phyloP scores from a whole-genome alignment of 2,888 invertebrate genomes.

The Eustalomyia histrio region DNA sequence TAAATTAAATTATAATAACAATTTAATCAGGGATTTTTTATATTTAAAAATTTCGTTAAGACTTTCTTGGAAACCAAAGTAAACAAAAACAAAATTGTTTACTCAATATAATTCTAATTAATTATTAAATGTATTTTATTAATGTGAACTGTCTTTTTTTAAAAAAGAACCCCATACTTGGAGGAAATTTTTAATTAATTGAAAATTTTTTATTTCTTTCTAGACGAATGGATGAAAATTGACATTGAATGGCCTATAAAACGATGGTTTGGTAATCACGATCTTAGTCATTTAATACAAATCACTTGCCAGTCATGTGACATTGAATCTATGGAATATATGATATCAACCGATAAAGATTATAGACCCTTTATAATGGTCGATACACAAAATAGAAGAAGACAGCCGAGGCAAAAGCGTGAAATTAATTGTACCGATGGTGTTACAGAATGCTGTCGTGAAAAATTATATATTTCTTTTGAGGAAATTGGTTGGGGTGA shows the following conservation, averaged over 20 bases:
- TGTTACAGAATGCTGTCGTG: slow-evolving; percentile 89
- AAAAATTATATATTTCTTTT: slow-evolving; percentile 90
- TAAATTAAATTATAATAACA: neutral
- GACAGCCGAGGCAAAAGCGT: slow-evolving; percentile 81
- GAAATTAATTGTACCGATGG: slow-evolving; percentile 86
- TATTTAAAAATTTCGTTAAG: neutral
- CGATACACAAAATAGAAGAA: slow-evolving; percentile 86
- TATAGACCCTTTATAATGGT: slow-evolving; percentile 89
- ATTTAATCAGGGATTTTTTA: slow-evolving; percentile 3
- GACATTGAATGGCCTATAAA: slow-evolving; percentile 88
- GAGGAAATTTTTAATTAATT: no score
- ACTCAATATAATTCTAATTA: neutral
- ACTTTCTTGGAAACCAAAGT: neutral
- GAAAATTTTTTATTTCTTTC: neutral
- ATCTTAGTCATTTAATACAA: slow-evolving; percentile 86
- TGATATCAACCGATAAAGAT: slow-evolving; percentile 86
- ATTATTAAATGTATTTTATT: neutral
- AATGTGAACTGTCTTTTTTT: no score
- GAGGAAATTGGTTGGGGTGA: slow-evolving; percentile 92
- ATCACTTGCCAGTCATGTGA: slow-evolving; percentile 89
- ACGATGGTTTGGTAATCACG: slow-evolving; percentile 86
- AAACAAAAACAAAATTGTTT: neutral
- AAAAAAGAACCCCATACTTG: no score
- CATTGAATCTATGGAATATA: slow-evolving; percentile 81
- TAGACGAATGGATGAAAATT: slow-evolving; percentile 90